These are phyloP conservation scores for Atopsyche davidsoni DNA, from an alignment of 1,140 invertebrate genomes.

Conservation along the genomic window DNA sequence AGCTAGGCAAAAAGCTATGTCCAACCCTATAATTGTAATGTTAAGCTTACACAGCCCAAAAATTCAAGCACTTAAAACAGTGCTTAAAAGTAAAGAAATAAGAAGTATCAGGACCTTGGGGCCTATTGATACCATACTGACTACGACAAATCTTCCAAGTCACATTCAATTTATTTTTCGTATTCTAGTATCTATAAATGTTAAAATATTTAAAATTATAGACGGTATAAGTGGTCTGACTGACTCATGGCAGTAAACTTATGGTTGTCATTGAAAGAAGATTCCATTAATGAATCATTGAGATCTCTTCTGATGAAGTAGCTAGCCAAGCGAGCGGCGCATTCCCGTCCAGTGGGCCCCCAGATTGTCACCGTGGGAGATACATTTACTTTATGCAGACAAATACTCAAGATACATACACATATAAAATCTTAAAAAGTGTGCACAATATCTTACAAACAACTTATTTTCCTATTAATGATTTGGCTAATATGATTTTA, in stretches of 20 bases:
- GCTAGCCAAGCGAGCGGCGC: neutral
- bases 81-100: conserved; percentile 18
- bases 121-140: conserved; percentile 6
- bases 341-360: conserved; percentile 1
- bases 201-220: conserved; percentile 14
- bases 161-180: conserved; percentile 10
- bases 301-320: neutral
- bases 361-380: conserved; percentile 6
- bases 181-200: conserved; percentile 10
- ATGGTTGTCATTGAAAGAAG: neutral
- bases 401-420: too few relatives aligned
- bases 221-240: conserved; percentile 18
- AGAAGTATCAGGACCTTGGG: conserved; percentile 7
- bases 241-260: neutral
- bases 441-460: neutral
- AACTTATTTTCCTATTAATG: neutral
- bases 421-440: too few relatives aligned
- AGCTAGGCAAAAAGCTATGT: conserved; percentile 21
- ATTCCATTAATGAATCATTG: neutral
- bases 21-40: conserved; percentile 11
- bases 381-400: too few relatives aligned
- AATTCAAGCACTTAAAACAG: conserved; percentile 23
- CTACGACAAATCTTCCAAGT: conserved; percentile 7
- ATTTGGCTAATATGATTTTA: neutral
- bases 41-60: conserved; percentile 23